These are phyloP conservation scores for Harpalus rubripes DNA, from an alignment of 2,888 invertebrate genomes.

Conservation along the genomic window DNA sequence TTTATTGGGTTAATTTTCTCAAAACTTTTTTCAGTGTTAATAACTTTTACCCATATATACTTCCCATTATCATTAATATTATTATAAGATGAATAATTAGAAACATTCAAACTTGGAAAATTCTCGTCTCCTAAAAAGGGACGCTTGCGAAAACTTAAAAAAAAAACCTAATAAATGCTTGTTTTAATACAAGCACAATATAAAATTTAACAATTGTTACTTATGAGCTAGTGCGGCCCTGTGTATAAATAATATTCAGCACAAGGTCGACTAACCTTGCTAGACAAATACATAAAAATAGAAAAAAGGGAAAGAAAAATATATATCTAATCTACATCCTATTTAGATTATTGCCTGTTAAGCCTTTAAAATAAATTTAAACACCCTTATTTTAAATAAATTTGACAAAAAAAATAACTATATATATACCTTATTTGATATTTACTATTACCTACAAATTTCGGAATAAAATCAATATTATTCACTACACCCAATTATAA, in stretches of 20 bases:
- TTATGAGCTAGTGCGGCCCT: neutral
- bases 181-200: neutral
- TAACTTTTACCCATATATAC: neutral
- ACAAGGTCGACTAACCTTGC: no score
- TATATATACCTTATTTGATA: neutral
- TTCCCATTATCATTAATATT: neutral
- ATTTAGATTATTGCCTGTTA: no score
- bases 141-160: neutral
- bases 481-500: neutral
- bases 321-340: no score
- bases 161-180: neutral
- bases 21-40: neutral
- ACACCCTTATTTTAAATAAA: neutral
- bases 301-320: no score
- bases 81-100: neutral
- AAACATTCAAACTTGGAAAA: neutral
- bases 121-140: neutral
- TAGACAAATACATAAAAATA: no score
- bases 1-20: neutral
- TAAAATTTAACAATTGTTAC: neutral
- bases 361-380: no score
- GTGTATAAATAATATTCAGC: no score
- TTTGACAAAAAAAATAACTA: neutral
- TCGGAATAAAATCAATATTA: neutral
- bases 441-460: neutral